Conservation (phyloP, 2,113 vertebrate species). For the Cryptotis parvus region DNA sequence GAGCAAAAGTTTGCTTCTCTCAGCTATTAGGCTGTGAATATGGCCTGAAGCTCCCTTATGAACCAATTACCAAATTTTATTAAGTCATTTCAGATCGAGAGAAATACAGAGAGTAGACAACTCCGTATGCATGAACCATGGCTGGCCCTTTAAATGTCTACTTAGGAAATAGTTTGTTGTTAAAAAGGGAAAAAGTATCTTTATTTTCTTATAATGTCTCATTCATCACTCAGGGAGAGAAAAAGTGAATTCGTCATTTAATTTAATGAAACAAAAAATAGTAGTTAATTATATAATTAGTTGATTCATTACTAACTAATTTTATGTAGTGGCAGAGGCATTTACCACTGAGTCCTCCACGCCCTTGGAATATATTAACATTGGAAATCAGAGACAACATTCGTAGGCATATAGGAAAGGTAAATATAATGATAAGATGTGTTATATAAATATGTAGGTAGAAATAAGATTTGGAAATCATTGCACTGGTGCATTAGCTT, state of each 20-base stretch:
- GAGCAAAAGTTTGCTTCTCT: neutral
- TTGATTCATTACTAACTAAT: conserved; percentile 55
- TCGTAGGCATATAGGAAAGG: conserved; percentile 69
- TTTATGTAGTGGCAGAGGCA: conserved; percentile 42
- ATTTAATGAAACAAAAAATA: conserved; percentile 52
- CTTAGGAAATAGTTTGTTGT: conserved; percentile 47
- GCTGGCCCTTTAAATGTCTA: neutral
- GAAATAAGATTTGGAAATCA: conserved; percentile 78
- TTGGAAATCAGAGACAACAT: conserved; percentile 66
- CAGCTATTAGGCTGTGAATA: neutral
- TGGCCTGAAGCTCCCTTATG: neutral
- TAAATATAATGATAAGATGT: conserved; percentile 72
- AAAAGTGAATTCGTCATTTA: conserved; percentile 20
- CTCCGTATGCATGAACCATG: neutral
- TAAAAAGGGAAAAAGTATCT: conserved; percentile 36
- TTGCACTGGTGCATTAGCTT: conserved; percentile 75
- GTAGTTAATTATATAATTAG: conserved; percentile 33
- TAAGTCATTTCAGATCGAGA: conserved; percentile 31
- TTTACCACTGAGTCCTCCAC: conserved; percentile 55
- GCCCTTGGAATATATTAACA: conserved; percentile 70
- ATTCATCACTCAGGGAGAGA: neutral
- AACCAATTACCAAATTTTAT: conserved; percentile 21
- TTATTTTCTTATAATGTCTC: conserved; percentile 50
- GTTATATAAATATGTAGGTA: conserved; percentile 79
- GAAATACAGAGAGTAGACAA: neutral